Evolutionary conservation across 2,888 invertebrate genomes (phyloP), one percentile per base, ranked within the genome.

Genomic region (Nephrotoma flavescens): DNA sequence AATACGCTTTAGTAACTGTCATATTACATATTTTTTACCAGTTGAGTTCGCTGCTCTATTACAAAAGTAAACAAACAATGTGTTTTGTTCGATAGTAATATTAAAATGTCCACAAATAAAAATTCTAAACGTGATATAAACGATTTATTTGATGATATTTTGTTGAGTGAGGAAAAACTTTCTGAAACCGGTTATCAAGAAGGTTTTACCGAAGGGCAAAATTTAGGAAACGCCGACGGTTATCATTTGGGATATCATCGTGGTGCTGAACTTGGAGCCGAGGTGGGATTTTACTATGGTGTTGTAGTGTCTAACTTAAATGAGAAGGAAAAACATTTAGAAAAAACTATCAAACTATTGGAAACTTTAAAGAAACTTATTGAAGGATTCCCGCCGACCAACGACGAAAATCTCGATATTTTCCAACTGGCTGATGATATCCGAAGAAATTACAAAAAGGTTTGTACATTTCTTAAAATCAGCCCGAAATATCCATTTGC

Each of bases 201-300:
- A 91, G 97, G 97, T 5, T 94, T 92, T 88, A 90, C 92, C 87
- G 93, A 93, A 88, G 96, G 96, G 0, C 91, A 91, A 86, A 90
- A 91, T 45, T 93, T 94, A 89, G 95, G 95, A 4, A 95, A 94
- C 89, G 90, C 94, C 19, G 93, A 94, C 89, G 94, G 93, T 12
- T 95, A 93, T 89, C 94, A 94, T 89, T 90, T 95, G 86, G 97
- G 97, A 1, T 96, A 96, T 90, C 95, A 96, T 88, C 94, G 95
- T 90, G 96, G 96, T 9, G 94, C 95, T 86, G 94, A 95, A 90
- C 90, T 97, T 19, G 96, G 96, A 3, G 93, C 94, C 85, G 96
- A 96, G 91, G 91, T 97, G 89, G 97, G 97, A 6, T 94, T 93
- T 89, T 96, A 96, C 89, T 92, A 93, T 86, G 95, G 95, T 4